phyloP scores from a whole-genome alignment of 2,888 invertebrate genomes.

The Chymomyza amoena region DNA sequence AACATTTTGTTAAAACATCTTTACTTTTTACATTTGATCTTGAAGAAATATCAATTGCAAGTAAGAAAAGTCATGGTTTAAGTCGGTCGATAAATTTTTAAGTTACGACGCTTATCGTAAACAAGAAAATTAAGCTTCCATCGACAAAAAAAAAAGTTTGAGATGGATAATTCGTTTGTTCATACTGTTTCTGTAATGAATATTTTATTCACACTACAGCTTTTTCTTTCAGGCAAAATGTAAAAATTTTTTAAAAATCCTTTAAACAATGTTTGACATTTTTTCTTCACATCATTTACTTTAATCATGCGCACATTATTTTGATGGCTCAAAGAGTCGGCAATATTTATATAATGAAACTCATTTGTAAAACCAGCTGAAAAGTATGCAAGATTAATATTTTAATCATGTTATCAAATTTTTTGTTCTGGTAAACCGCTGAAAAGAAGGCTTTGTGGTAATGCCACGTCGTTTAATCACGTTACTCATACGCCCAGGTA shows the following conservation, averaged over 20 bases:
- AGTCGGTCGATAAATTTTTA: too few species aligned
- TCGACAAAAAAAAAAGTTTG: too few species aligned
- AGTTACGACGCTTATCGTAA: too few species aligned
- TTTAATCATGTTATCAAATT: background rate
- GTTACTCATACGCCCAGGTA: constrained; percentile 55
- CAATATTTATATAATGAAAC: background rate
- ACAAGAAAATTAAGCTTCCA: too few species aligned
- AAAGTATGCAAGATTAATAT: background rate
- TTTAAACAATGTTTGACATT: background rate
- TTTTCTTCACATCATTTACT: background rate
- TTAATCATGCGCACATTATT: background rate
- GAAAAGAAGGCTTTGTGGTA: background rate
- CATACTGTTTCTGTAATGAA: too few species aligned
- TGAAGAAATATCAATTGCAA: too few species aligned
- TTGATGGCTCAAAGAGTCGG: background rate
- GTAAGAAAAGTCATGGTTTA: too few species aligned
- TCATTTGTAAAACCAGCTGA: background rate
- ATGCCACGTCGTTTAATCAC: constrained; percentile 8
- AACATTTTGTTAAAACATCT: too few species aligned
- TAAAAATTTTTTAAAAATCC: background rate
- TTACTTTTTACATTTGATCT: too few species aligned
- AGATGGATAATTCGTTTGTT: too few species aligned
- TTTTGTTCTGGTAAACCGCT: background rate
- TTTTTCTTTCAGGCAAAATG: too few species aligned
- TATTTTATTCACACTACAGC: too few species aligned